Base-by-base conservation (phyloP, 2,888 invertebrate species). In the Reticulitermes lucifugus region DNA sequence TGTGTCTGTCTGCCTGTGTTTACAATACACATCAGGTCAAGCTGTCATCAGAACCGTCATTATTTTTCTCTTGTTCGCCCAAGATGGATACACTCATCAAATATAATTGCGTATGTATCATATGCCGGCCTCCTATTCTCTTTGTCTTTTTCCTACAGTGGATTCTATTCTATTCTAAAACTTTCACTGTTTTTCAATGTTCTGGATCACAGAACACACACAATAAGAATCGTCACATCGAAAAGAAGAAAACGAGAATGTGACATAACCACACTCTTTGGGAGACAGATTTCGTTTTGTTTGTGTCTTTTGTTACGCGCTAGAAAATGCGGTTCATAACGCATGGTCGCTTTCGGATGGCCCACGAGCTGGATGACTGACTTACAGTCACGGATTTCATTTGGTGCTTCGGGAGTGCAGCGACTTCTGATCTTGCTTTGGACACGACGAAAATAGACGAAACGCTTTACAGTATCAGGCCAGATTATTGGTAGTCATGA, bases 141-240 rank as follows among this genome's bases (percentile, higher is more conserved):
- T 12, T 41, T 29, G 41, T 73, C 41, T 18, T 73, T 41, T 73
- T 73, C 25, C 41, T 73, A 7, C 73, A 73, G 21, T 18, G 14
- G 73, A 41, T 73, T 35, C 1, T 73, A 12, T 70, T 70, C 70
- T n/a, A 4, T 70, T 18, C 10, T 35, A 73, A 73, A 2, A 73
- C 73, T 73, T 73, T 73, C 73, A 25, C 73, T 73, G 25, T 55
- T 46, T 55, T 70, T 70, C 70, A 35, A 29, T 73, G 73, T 73
- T 73, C 73, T 73, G 73, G 73, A 73, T 73, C 73, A 73, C 73
- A 73, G 25, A 22, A 21, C 41, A 73, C 29, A 73, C 41, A 73
- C 73, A 73, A 73, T 29, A 73, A 35, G 65, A 18, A 65, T 29
- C 71, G 29, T 29, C 71, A 71, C 73, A 41, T 73, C 41, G 9